A percentile compares a stretch with the other conserved stretches of the same genome.
These are phyloP conservation scores for Megaceryle alcyon DNA, from an alignment of 2,797 vertebrate genomes.

Conservation along the genomic window DNA sequence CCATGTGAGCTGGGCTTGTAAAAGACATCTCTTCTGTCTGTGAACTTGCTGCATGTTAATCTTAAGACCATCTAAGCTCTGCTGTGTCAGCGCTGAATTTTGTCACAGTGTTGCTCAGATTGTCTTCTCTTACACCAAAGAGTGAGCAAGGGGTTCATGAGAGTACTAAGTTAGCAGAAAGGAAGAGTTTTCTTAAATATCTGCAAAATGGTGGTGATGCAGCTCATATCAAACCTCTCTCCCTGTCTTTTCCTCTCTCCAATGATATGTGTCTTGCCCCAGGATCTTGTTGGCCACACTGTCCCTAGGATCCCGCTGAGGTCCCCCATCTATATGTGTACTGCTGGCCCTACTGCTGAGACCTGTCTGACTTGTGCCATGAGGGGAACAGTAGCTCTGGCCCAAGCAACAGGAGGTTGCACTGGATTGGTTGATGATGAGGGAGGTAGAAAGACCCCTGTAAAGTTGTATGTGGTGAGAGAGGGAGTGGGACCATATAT, in stretches of 20 bases:
- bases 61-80: background rate
- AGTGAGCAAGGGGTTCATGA: background rate
- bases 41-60: fast-evolving
- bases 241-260: background rate
- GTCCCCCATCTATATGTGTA: background rate
- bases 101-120: background rate
- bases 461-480: background rate
- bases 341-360: background rate
- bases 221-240: background rate
- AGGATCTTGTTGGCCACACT: background rate
- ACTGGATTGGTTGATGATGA: background rate
- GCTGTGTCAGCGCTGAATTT: background rate
- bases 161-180: background rate
- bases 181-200: background rate
- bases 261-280: fast-evolving
- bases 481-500: background rate
- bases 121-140: background rate
- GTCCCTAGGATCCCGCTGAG: background rate
- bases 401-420: background rate
- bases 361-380: background rate
- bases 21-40: background rate
- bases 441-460: background rate
- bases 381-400: background rate
- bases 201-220: background rate
- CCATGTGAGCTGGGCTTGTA: fast-evolving